These are phyloP conservation scores for Zoanthus gigantus DNA, from an alignment of 92 coral and sea anemone genomes.

Conservation along the genomic window DNA sequence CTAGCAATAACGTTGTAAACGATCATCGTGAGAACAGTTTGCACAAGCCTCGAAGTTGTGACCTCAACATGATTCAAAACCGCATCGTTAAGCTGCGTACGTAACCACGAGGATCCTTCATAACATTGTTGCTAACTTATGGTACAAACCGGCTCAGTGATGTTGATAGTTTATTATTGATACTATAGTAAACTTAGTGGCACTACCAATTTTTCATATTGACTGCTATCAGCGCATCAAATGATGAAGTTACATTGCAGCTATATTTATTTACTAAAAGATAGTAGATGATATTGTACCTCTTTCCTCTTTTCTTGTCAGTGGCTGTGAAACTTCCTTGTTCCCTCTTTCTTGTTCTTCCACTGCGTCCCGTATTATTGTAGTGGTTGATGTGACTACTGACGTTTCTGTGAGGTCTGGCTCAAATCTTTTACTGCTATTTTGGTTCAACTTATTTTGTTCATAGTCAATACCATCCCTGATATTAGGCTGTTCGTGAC, in stretches of 20 bases:
- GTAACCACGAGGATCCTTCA: too few species aligned
- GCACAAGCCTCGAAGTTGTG: too few species aligned
- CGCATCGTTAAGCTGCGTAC: too few species aligned
- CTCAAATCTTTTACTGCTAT: constrained; percentile 5
- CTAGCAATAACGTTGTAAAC: too few species aligned
- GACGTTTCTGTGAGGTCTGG: constrained; percentile 17
- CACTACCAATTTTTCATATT: too few species aligned
- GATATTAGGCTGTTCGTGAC: constrained; percentile 37
- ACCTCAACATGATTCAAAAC: too few species aligned
- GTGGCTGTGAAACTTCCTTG: neutral
- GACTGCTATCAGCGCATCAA: too few species aligned
- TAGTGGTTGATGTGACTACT: neutral
- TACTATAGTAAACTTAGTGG: too few species aligned
- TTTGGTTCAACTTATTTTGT: constrained; percentile 22
- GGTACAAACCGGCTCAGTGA: too few species aligned
- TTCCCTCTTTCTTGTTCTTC: constrained; percentile 20
- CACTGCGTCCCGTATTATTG: neutral
- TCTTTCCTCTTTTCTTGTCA: constrained; percentile 14
- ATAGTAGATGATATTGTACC: neutral
- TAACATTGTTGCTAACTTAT: too few species aligned
- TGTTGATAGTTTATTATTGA: too few species aligned
- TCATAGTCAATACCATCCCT: constrained; percentile 24
- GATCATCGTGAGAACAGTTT: too few species aligned
- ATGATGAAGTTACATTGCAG: neutral
- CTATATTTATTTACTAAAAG: neutral